Base-by-base conservation (phyloP, 2,113 vertebrate species). In the Phrynosoma blainvillii region DNA sequence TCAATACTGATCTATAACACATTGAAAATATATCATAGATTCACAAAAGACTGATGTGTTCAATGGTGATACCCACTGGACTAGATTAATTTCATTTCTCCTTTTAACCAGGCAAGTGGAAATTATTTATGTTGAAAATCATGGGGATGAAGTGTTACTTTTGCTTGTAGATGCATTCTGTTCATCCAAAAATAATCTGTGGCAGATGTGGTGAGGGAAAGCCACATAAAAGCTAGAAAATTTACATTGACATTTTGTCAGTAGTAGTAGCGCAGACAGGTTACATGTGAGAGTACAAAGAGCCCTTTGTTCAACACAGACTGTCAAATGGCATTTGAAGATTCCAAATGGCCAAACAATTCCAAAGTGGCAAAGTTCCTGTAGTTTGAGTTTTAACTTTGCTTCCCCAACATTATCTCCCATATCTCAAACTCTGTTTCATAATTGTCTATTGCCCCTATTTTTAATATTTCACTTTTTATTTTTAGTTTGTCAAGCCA, bases 161-260 rank as follows among this genome's bases (percentile, higher is more conserved):
- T 76, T 88, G 73, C 27, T 82, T 82, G 23, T 66, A 82, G 56
- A 65, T 87, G 42, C 54, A 88, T 54, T 83, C 20, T 77, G 85
- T 56, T 56, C 76, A 68, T 71, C 85, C 78, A 71, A 71, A 79
- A 86, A 86, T 86, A 79, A 80, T 79, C 77, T 79, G 25, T 80
- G 54, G 32, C 52, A 87, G 85, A 73, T 87, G 85, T 13, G 11
- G 59, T n/a, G 27, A 12, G 5, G 23, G 5, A 56, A 21, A 73
- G 52, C 21, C 16, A 13, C 52, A 80, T 87, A 87, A 73, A 87
- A 62, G 52, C 52, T 14, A 73, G 13, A 30, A 62, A 74, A 71
- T 59, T 32, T 23, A 79, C 11, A 18, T 13, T 70, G 30, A 71
- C 76, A 86, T 56, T 27, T 18, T 85, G 30, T 65, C 82, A 73